These are phyloP conservation scores for Acrocyrtus sp. DNA, from an alignment of 2,888 invertebrate species.

Conservation along the genomic window DNA sequence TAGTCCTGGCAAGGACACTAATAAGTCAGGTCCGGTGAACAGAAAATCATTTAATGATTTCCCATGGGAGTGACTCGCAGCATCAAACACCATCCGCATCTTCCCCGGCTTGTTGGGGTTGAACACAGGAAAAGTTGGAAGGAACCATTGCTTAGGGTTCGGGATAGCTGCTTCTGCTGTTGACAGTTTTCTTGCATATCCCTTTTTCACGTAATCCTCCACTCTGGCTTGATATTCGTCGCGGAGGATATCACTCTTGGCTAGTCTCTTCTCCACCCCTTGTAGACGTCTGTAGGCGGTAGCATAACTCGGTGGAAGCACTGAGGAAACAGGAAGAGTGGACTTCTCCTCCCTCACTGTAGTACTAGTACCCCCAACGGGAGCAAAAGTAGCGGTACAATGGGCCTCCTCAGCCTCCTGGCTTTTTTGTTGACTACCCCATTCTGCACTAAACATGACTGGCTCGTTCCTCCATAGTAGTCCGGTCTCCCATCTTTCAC, in stretches of 20 bases:
- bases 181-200: neutral
- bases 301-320: neutral
- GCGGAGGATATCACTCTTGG: neutral
- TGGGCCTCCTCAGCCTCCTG: neutral
- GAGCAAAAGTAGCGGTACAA: neutral
- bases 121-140: conserved; percentile 42
- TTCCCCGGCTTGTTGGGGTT: conserved; percentile 48
- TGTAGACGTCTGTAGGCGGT: neutral
- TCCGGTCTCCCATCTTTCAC: conserved; percentile 6
- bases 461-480: neutral
- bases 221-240: conserved; percentile 2
- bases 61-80: conserved; percentile 22
- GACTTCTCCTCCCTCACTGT: neutral
- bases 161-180: neutral
- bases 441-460: neutral
- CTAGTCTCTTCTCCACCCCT: neutral
- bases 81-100: conserved; percentile 47
- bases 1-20: conserved; percentile 5
- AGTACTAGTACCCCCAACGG: neutral
- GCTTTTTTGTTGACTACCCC: neutral
- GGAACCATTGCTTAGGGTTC: conserved; percentile 5
- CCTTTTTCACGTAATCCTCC: neutral
- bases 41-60: conserved; percentile 35
- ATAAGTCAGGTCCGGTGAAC: conserved; percentile 35
- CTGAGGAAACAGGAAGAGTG: neutral